phyloP scores from a whole-genome alignment of 2,113 vertebrate genomes.

The Platysteira castanea region DNA sequence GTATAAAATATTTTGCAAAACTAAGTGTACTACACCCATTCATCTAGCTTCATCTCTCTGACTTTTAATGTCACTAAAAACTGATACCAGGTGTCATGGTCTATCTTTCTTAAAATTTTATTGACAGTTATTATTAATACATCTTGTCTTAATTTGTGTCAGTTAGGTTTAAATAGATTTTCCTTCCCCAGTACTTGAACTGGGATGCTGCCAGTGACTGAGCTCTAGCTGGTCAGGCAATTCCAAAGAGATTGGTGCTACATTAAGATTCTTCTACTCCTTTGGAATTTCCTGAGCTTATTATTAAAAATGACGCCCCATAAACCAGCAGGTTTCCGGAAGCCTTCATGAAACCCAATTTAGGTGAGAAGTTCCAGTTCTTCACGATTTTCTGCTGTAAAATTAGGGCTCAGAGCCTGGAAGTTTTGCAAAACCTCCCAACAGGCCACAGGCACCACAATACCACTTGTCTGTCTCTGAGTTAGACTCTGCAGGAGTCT shows the following conservation, averaged over 20 bases:
- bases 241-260: not conserved
- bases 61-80: not conserved
- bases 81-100: not conserved
- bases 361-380: not conserved
- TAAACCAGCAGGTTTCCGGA: slow-evolving; percentile 38
- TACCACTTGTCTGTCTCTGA: not conserved
- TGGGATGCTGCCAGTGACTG: not conserved
- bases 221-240: not conserved
- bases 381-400: not conserved
- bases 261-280: not conserved
- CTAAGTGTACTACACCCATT: not conserved
- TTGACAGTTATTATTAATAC: not conserved
- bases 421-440: not conserved
- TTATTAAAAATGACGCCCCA: slow-evolving; percentile 5
- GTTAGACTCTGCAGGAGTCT: not conserved
- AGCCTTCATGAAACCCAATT: not conserved
- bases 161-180: not conserved
- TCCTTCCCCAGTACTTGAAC: not conserved
- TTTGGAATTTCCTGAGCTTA: slow-evolving; percentile 4
- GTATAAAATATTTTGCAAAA: not conserved
- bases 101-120: not conserved
- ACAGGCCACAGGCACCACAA: not conserved
- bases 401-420: not conserved
- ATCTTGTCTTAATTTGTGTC: not conserved
- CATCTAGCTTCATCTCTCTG: not conserved